Evolutionary conservation across 2,797 vertebrate genomes (phyloP).

Genomic region (Sphenodon punctatus): DNA sequence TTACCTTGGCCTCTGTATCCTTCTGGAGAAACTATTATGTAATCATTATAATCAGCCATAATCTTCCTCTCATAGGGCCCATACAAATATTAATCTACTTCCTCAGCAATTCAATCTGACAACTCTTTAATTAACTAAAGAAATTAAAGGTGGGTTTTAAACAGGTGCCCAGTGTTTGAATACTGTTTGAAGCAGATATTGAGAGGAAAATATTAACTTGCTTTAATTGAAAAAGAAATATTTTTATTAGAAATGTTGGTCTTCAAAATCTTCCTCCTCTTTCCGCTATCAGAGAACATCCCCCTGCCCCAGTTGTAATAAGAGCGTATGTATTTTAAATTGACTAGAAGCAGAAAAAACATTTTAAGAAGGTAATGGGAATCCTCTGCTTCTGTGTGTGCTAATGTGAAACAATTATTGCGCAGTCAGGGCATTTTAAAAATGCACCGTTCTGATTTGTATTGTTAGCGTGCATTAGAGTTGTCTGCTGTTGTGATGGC

Average conservation of each 20-base stretch:
- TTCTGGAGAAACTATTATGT: constrained; percentile 15
- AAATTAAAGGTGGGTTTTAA: constrained; percentile 34
- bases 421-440: too few species aligned
- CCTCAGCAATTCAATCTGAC: constrained; percentile 30
- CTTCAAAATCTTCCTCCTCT: not conserved
- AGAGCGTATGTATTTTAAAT: not conserved
- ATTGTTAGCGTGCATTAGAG: too few species aligned
- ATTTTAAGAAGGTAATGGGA: not conserved
- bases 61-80: not conserved
- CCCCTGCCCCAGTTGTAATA: too few species aligned
- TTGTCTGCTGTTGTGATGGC: too few species aligned
- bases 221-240: not conserved
- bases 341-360: not conserved
- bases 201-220: too few species aligned
- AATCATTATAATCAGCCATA: constrained; percentile 3
- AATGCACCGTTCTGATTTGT: too few species aligned
- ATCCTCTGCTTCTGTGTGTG: not conserved
- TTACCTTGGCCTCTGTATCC: constrained; percentile 17
- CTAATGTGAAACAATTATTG: not conserved
- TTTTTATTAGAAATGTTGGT: not conserved
- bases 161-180: constrained; percentile 15
- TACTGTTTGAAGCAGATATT: constrained; percentile 1
- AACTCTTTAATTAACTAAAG: constrained; percentile 13
- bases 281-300: too few species aligned
- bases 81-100: constrained; percentile 38